Conservation (phyloP, 1,140 invertebrate genomes). For the Oryctes rhinoceros region DNA sequence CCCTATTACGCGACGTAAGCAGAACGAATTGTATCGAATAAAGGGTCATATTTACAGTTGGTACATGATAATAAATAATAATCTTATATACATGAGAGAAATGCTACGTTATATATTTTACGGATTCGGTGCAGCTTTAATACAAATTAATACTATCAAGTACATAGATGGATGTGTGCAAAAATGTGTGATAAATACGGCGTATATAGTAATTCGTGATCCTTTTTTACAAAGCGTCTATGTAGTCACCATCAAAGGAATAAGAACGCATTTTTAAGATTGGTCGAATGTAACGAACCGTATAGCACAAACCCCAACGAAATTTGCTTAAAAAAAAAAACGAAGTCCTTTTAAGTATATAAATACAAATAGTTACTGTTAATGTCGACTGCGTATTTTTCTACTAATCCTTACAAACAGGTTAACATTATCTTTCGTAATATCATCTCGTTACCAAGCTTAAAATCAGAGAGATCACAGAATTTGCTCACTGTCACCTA, state of each 20-base stretch:
- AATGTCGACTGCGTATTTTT: no score
- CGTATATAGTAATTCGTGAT: neutral
- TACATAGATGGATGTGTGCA: neutral
- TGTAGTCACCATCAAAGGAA: no score
- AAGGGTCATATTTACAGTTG: neutral
- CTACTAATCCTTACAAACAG: no score
- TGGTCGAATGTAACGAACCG: no score
- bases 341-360: no score
- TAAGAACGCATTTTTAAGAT: no score
- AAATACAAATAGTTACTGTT: no score
- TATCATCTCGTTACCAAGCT: neutral
- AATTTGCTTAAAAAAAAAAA: no score
- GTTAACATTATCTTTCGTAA: no score
- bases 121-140: neutral
- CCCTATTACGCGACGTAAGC: no score
- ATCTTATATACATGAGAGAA: neutral
- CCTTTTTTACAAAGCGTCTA: neutral
- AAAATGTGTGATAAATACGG: neutral
- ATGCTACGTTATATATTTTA: neutral
- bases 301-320: no score
- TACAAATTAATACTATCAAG: neutral
- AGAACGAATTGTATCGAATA: neutral
- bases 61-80: neutral
- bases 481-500: slow-evolving; percentile 14
- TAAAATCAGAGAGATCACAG: slow-evolving; percentile 19